Conservation (phyloP, 2,113 vertebrate species). For the Labeo catla region DNA sequence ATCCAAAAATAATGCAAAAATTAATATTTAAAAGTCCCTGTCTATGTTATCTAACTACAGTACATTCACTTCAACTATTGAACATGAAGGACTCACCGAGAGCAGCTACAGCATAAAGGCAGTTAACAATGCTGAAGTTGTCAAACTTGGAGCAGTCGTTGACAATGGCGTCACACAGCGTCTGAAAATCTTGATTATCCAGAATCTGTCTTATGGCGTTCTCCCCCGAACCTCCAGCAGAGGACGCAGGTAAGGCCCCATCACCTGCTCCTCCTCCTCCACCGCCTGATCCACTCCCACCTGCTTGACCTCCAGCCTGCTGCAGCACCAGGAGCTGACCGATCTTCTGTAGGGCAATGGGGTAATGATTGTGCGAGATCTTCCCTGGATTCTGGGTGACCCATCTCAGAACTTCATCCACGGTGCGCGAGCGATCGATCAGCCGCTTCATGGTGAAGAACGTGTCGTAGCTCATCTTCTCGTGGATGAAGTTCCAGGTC, state of each 20-base stretch:
- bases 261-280: background rate
- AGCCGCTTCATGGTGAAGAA: slow-evolving; percentile 91
- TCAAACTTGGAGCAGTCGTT: slow-evolving; percentile 87
- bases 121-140: slow-evolving; percentile 91
- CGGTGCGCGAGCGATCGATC: slow-evolving; percentile 85
- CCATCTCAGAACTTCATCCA: slow-evolving; percentile 92
- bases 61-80: background rate
- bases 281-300: background rate
- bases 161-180: slow-evolving; percentile 84
- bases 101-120: slow-evolving; percentile 85
- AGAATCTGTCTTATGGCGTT: slow-evolving; percentile 68
- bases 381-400: slow-evolving; percentile 91
- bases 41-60: background rate
- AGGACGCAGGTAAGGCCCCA: slow-evolving; percentile 20
- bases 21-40: background rate
- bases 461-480: slow-evolving; percentile 89
- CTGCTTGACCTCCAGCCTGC: slow-evolving; percentile 25
- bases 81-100: slow-evolving; percentile 78
- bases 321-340: slow-evolving; percentile 83
- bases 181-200: slow-evolving; percentile 85
- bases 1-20: background rate
- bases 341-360: slow-evolving; percentile 87
- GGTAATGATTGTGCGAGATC: slow-evolving; percentile 89
- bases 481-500: slow-evolving; percentile 86
- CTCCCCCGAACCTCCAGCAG: slow-evolving; percentile 37